Conservation (phyloP, 2,888 invertebrate genomes). For the Dorcus parallelipipedus region DNA sequence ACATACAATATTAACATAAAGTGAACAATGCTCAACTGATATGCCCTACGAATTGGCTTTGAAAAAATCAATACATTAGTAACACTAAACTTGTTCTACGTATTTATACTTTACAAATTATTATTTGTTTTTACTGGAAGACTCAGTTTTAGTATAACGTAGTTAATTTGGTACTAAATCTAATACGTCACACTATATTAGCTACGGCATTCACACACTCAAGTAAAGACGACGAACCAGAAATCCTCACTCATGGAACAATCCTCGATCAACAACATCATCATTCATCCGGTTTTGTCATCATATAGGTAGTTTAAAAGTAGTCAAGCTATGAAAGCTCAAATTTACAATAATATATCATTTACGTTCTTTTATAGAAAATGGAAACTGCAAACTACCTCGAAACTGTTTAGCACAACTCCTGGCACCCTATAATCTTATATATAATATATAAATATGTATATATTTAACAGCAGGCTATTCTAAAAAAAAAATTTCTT, state of each 20-base stretch:
- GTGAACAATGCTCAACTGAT: constrained; percentile 37
- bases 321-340: too few species aligned
- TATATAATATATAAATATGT: too few species aligned
- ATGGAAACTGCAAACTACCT: too few species aligned
- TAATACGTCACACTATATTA: constrained; percentile 40
- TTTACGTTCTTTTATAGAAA: too few species aligned
- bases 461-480: too few species aligned
- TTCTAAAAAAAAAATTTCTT: too few species aligned
- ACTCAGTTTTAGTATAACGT: constrained; percentile 47
- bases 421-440: too few species aligned
- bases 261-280: neutral
- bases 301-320: neutral
- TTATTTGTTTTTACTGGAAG: constrained; percentile 53
- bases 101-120: constrained; percentile 46
- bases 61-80: constrained; percentile 28
- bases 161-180: constrained; percentile 29
- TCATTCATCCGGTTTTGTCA: neutral
- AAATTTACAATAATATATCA: too few species aligned
- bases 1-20: constrained; percentile 47
- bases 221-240: neutral
- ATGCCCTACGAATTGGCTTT: constrained; percentile 3
- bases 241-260: neutral
- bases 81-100: constrained; percentile 27
- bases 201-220: constrained; percentile 26
- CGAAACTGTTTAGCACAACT: too few species aligned